These are phyloP conservation scores for Tortricodes alternella DNA, from an alignment of 2,888 invertebrate genomes.

Conservation along the genomic window DNA sequence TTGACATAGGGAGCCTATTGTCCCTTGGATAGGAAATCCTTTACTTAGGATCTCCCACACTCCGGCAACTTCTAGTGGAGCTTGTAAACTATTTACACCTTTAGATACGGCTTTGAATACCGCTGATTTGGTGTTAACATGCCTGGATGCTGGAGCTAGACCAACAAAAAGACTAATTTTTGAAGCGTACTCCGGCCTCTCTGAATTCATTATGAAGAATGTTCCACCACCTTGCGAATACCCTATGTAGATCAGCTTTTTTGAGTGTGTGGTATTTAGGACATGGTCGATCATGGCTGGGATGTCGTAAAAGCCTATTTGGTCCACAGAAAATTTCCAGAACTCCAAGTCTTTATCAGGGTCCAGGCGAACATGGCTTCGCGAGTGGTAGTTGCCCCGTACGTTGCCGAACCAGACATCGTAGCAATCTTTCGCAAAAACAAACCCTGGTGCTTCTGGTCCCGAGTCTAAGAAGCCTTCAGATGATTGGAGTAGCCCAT, in stretches of 20 bases:
- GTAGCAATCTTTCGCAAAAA: constrained; percentile 2
- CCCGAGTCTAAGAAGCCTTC: background rate
- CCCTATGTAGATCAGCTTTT: constrained; percentile 81
- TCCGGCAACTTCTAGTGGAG: background rate
- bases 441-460: background rate
- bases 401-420: constrained; percentile 6
- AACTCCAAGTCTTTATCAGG: constrained; percentile 62
- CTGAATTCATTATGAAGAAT: constrained; percentile 86
- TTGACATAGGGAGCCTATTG: background rate
- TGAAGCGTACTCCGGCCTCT: constrained; percentile 84
- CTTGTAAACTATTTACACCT: constrained; percentile 24
- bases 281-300: constrained; percentile 82
- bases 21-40: background rate
- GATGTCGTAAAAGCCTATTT: constrained; percentile 89
- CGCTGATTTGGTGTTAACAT: constrained; percentile 65
- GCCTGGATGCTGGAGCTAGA: constrained; percentile 84
- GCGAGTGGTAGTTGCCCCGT: constrained; percentile 57
- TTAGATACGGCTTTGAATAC: constrained; percentile 40
- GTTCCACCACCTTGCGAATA: constrained; percentile 89
- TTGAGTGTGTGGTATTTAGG: constrained; percentile 45
- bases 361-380: constrained; percentile 67
- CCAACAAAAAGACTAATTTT: constrained; percentile 84
- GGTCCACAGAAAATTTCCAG: constrained; percentile 88
- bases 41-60: background rate
- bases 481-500: background rate